Percentiles rank a stretch among this genome's conserved stretches.
Conservation (phyloP, 2,113 vertebrate species). For the Opisthocomus hoazin region DNA sequence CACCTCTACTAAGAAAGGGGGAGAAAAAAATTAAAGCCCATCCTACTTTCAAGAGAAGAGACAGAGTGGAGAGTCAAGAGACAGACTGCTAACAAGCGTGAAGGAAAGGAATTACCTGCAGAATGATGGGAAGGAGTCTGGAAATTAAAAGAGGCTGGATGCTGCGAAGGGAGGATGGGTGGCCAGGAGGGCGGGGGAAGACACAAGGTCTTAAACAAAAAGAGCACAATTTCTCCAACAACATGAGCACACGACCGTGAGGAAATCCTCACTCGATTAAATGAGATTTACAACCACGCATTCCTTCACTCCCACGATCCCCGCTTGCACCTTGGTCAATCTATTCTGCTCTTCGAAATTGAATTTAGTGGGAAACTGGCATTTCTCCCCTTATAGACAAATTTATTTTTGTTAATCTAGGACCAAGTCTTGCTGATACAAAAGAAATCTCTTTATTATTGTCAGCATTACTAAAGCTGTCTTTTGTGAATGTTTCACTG, state of each 20-base stretch:
- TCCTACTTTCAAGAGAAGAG: not conserved
- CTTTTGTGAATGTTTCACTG: not conserved
- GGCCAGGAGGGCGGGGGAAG: not conserved
- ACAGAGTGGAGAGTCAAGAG: not conserved
- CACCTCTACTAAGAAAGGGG: fast-evolving
- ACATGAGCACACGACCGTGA: not conserved
- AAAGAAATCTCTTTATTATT: not conserved
- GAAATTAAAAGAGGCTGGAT: not conserved
- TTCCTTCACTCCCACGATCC: not conserved
- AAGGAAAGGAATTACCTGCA: not conserved
- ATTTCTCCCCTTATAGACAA: not conserved
- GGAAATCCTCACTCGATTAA: not conserved
- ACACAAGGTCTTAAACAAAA: not conserved
- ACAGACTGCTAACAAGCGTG: not conserved
- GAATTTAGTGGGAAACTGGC: not conserved
- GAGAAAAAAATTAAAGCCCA: not conserved
- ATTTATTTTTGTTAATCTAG: not conserved
- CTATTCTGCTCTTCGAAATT: not conserved
- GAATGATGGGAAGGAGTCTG: not conserved
- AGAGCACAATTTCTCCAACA: not conserved
- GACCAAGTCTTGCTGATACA: not conserved
- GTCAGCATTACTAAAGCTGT: not conserved
- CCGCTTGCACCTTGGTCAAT: not conserved
- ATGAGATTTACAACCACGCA: not conserved
- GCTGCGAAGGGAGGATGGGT: not conserved